Evolutionary conservation across 2,888 invertebrate species (phyloP).

Genomic region (Brenthis ino): DNA sequence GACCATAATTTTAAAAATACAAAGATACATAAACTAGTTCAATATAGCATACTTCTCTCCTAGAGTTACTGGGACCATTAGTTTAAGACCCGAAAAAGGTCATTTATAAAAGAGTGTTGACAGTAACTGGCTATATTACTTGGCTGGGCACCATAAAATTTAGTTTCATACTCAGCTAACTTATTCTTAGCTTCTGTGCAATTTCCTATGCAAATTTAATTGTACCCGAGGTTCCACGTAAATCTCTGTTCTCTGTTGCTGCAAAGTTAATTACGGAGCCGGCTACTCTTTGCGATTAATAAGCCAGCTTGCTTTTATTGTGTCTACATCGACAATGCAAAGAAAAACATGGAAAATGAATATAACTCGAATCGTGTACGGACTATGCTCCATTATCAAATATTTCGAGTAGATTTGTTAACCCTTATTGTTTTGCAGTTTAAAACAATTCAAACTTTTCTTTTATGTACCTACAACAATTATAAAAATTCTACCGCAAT

Average conservation of each 20-base stretch:
- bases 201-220: constrained; percentile 83
- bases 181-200: constrained; percentile 78
- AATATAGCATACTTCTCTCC: constrained; percentile 1
- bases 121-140: constrained; percentile 43
- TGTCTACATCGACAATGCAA: constrained; percentile 73
- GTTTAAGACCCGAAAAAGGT: constrained; percentile 29
- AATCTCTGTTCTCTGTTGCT: constrained; percentile 68
- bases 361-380: constrained; percentile 50
- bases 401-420: constrained; percentile 15
- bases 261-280: constrained; percentile 78
- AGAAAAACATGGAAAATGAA: constrained; percentile 57
- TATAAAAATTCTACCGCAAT: constrained; percentile 27
- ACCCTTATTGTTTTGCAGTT: constrained; percentile 18
- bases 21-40: constrained; percentile 1
- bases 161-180: constrained; percentile 66
- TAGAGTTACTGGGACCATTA: constrained; percentile 10
- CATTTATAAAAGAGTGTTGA: constrained; percentile 43
- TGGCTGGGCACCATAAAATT: constrained; percentile 64
- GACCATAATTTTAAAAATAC: not conserved
- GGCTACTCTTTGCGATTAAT: constrained; percentile 74
- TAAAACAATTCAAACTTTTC: constrained; percentile 19
- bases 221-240: constrained; percentile 77
- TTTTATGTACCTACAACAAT: constrained; percentile 21
- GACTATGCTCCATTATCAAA: constrained; percentile 23
- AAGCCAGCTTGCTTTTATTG: constrained; percentile 71